Conservation (phyloP, 1,140 invertebrate species). For the Leptestheria dahalacensis region DNA sequence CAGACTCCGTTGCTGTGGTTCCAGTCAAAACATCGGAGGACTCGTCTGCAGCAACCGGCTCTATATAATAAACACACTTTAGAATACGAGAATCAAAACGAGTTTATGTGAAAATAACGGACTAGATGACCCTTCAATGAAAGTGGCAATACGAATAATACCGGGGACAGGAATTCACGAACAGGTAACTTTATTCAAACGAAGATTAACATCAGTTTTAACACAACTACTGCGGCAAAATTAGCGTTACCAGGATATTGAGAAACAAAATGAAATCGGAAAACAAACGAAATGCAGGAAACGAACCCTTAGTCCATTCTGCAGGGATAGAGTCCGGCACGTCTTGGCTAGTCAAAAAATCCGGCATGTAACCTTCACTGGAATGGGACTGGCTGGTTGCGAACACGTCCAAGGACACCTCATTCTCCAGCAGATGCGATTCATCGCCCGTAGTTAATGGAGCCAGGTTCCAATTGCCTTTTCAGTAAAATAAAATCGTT, state of each 20-base stretch:
- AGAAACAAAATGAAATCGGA: background rate
- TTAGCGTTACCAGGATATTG: no score
- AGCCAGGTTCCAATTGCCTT: constrained; percentile 27
- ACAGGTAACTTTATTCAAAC: no score
- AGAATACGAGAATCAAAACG: no score
- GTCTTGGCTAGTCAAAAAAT: background rate
- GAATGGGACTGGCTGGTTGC: background rate
- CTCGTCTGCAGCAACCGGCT: background rate
- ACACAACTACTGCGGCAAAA: no score
- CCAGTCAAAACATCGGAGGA: background rate
- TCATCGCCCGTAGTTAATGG: constrained; percentile 21
- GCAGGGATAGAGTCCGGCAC: background rate
- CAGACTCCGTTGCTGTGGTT: background rate
- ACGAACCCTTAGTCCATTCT: background rate
- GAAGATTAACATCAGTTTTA: no score
- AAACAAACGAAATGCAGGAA: background rate
- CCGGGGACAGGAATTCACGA: no score
- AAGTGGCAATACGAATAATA: no score
- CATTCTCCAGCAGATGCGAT: constrained; percentile 20
- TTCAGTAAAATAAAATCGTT: constrained; percentile 16
- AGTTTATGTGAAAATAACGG: no score
- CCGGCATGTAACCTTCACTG: background rate
- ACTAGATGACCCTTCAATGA: no score
- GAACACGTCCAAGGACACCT: constrained; percentile 6
- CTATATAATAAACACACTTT: background rate